These are phyloP conservation scores for Toxonevra muliebris DNA, from an alignment of 2,888 invertebrate species.

Conservation along the genomic window DNA sequence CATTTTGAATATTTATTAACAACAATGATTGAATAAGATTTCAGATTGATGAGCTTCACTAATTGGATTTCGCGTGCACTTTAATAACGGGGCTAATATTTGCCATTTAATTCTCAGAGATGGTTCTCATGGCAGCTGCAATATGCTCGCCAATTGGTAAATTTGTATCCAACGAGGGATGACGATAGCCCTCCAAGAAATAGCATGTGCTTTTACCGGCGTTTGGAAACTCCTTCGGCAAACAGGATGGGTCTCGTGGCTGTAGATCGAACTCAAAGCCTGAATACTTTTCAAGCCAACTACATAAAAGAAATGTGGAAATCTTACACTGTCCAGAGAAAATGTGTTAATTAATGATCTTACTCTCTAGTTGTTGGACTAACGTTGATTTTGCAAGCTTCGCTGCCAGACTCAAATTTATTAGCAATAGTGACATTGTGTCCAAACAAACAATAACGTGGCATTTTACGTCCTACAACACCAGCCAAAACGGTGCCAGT, in stretches of 20 bases:
- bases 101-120: conserved; percentile 41
- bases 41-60: neutral
- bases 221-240: conserved; percentile 86
- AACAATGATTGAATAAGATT: neutral
- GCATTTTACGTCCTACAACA: conserved; percentile 86
- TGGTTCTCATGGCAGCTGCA: conserved; percentile 61
- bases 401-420: conserved; percentile 94
- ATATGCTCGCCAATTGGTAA: conserved; percentile 66
- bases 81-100: no score
- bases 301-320: conserved; percentile 55
- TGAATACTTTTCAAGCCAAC: conserved; percentile 78
- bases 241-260: conserved; percentile 76
- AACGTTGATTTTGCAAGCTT: conserved; percentile 88
- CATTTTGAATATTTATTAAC: neutral
- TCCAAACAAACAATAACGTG: conserved; percentile 91
- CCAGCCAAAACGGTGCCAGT: conserved; percentile 94
- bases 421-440: conserved; percentile 95
- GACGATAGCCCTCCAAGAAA: conserved; percentile 82
- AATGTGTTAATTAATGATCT: conserved; percentile 58
- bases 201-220: conserved; percentile 84
- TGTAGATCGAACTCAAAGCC: conserved; percentile 78
- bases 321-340: conserved; percentile 8
- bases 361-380: conserved; percentile 93
- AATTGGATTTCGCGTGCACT: neutral
- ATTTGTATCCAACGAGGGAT: conserved; percentile 72